A percentile compares a stretch with the other conserved stretches of the same genome.
phyloP scores from a whole-genome alignment of 1,140 invertebrate species.

The Eciton burchellii region DNA sequence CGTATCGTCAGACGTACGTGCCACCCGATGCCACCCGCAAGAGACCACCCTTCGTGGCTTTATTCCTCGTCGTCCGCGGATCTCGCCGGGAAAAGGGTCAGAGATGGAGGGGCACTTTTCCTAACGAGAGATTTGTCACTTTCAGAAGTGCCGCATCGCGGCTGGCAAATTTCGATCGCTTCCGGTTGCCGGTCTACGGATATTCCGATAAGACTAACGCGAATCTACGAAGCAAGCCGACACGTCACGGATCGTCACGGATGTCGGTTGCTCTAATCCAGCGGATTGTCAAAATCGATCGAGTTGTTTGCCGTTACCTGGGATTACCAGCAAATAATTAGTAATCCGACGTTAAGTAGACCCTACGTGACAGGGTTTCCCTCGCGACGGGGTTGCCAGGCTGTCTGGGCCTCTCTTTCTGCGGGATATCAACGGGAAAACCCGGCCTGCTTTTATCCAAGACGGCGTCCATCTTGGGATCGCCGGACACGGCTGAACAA shows the following conservation, averaged over 20 bases:
- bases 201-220: too few species aligned
- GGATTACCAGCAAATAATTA: constrained; percentile 73
- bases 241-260: too few species aligned
- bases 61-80: constrained; percentile 52
- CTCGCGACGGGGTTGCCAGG: not conserved
- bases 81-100: not conserved
- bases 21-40: constrained; percentile 62
- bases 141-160: not conserved
- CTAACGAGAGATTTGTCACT: not conserved
- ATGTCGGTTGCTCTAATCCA: not conserved
- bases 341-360: constrained; percentile 68
- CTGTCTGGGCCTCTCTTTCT: constrained; percentile 17
- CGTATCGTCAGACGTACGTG: constrained; percentile 5
- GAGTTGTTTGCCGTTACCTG: not conserved
- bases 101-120: not conserved
- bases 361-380: not conserved
- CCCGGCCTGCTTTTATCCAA: constrained; percentile 55
- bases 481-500: not conserved
- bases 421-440: not conserved
- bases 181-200: not conserved
- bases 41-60: constrained; percentile 52
- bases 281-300: not conserved
- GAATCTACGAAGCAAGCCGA: too few species aligned
- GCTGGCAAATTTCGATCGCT: not conserved
- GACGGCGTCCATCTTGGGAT: constrained; percentile 52